Evolutionary conservation across 2,888 invertebrate species (phyloP), one percentile per base, ranked within the genome.

Genomic region (Acanthosepion lycidas): DNA sequence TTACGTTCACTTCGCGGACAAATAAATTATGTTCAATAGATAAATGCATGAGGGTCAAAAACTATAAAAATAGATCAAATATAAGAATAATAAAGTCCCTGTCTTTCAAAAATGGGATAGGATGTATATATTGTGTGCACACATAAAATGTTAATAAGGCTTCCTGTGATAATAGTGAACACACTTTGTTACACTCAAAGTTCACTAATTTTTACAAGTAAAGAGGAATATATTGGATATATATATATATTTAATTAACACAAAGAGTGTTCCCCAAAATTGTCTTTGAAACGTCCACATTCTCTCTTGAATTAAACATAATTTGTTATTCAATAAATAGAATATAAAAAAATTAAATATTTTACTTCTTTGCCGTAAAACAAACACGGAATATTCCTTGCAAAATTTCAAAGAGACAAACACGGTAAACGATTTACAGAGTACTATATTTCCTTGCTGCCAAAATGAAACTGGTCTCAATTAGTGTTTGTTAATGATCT

Each of bases 401-500:
- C 92, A 93, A 93, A 53, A 33, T 93, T 93, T 53, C 92, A 92
- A 49, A 93, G 92, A 33, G 92, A 51, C 8, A 64, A n/a, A 78
- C 18, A 78, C 78, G 12, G 9, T 78, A 9, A 78, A 78, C 12
- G 12, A 0, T 78, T 78, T 78, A 78, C n/a, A n/a, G 78, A n/a
- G 0, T n/a, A 78, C n/a, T 20, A 78, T n/a, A n/a, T 78, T 78
- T 78, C 78, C 78, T 78, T 78, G 78, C 78, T 78, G n/a, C 8
- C n/a, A n/a, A 78, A 78, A 78, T 78, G 0, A 12, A 78, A 78
- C 78, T 78, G n/a, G 78, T 20, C 1, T n/a, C 28, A 28, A 9
- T 33, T 33, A 33, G 33, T 33, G 33, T 33, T 33, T 64, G 28
- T 64, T 64, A 64, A 78, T 78, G 78, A 78, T 78, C 78, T 59